Conservation (phyloP, 2,113 vertebrate species). For the Serinus canaria region DNA sequence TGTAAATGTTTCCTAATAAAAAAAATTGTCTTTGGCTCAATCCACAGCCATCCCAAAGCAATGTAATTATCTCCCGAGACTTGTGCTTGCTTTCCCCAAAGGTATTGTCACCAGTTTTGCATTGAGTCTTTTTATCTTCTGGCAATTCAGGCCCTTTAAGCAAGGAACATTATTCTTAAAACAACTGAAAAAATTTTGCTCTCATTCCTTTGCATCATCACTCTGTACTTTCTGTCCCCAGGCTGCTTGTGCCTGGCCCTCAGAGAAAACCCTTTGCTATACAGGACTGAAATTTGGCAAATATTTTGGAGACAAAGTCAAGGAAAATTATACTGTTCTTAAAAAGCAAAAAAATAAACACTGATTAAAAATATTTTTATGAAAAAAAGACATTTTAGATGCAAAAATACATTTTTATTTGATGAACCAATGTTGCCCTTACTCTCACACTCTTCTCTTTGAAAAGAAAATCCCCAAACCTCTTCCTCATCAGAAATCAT, state of each 20-base stretch:
- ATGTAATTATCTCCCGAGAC: background rate
- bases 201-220: background rate
- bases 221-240: background rate
- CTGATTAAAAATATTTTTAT: background rate
- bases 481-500: background rate
- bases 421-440: background rate
- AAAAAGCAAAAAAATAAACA: background rate
- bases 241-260: background rate
- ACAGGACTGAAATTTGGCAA: background rate
- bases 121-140: background rate
- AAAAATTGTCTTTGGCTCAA: background rate
- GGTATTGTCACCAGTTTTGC: background rate
- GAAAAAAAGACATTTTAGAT: background rate
- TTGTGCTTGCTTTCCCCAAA: background rate
- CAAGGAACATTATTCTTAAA: background rate
- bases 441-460: background rate
- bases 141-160: background rate
- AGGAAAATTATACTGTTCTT: background rate
- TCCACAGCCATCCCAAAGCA: background rate
- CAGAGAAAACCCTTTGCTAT: background rate
- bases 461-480: accelerated
- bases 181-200: background rate
- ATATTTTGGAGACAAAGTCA: background rate
- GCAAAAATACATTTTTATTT: background rate
- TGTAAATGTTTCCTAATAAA: background rate